These are phyloP conservation scores for Metalampra italica DNA, from an alignment of 2,888 invertebrate species.

Conservation along the genomic window DNA sequence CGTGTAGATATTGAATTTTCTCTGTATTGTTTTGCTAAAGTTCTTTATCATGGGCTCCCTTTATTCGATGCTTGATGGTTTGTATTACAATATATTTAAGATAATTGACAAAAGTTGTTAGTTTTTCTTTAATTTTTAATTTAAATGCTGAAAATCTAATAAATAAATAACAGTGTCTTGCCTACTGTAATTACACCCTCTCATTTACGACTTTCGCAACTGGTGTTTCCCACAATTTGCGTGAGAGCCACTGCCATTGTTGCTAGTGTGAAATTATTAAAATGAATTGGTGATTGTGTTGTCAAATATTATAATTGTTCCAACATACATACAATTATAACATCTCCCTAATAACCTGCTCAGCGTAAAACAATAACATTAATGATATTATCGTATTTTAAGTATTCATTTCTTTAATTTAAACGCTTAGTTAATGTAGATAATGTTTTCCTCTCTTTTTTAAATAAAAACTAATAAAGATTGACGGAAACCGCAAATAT, in stretches of 20 bases:
- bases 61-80: too few species aligned
- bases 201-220: constrained; percentile 8
- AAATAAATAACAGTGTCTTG: neutral
- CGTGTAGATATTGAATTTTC: too few species aligned
- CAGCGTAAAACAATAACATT: too few species aligned
- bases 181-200: neutral
- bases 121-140: neutral
- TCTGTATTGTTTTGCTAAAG: too few species aligned
- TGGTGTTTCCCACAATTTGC: constrained; percentile 11
- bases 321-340: neutral
- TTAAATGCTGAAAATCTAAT: neutral
- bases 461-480: too few species aligned
- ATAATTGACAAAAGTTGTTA: neutral
- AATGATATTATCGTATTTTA: too few species aligned
- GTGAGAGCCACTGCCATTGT: constrained; percentile 6
- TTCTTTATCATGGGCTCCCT: too few species aligned
- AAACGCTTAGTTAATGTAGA: too few species aligned
- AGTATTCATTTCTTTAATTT: too few species aligned
- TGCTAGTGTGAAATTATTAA: constrained; percentile 7
- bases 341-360: too few species aligned
- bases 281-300: constrained; percentile 5
- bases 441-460: too few species aligned
- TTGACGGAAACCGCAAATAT: too few species aligned
- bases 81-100: neutral
- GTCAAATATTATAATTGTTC: constrained; percentile 4